phyloP scores from a whole-genome alignment of 1,140 invertebrate species.

The Solenopsis invicta region DNA sequence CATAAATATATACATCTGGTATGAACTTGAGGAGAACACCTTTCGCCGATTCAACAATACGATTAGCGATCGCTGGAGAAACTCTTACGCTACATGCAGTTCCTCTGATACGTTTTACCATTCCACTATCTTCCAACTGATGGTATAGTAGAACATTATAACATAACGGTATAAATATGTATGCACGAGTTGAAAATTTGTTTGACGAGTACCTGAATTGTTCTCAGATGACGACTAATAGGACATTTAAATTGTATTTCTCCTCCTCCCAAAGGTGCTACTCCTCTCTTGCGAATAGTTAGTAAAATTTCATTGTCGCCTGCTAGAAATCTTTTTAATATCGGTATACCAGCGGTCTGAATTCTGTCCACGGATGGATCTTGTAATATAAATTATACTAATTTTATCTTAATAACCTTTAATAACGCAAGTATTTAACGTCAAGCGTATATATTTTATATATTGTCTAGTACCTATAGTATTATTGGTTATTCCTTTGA shows the following conservation, averaged over 20 bases:
- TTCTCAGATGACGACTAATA: constrained; percentile 89
- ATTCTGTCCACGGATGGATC: constrained; percentile 95
- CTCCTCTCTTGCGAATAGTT: constrained; percentile 94
- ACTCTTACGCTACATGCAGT: constrained; percentile 95
- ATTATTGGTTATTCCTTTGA: constrained; percentile 97
- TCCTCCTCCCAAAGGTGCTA: constrained; percentile 95
- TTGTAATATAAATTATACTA: constrained; percentile 68
- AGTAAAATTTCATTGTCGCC: constrained; percentile 96
- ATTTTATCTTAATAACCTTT: not conserved
- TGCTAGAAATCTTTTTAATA: constrained; percentile 94
- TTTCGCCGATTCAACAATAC: constrained; percentile 97
- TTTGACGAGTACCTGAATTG: constrained; percentile 87
- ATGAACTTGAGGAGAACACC: constrained; percentile 96
- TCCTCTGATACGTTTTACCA: constrained; percentile 97
- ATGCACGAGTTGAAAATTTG: constrained; percentile 12
- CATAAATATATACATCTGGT: constrained; percentile 98
- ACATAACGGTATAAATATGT: not conserved
- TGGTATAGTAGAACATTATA: not conserved
- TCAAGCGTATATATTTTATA: not conserved
- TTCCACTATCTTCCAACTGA: constrained; percentile 93
- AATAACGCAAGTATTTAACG: constrained; percentile 36
- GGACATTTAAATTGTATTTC: constrained; percentile 96
- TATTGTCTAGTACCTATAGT: constrained; percentile 84
- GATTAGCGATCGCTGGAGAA: constrained; percentile 96
- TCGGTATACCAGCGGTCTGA: constrained; percentile 92